Conservation (phyloP, 2,113 vertebrate species). For the Cyprinodon brontotheroides region DNA sequence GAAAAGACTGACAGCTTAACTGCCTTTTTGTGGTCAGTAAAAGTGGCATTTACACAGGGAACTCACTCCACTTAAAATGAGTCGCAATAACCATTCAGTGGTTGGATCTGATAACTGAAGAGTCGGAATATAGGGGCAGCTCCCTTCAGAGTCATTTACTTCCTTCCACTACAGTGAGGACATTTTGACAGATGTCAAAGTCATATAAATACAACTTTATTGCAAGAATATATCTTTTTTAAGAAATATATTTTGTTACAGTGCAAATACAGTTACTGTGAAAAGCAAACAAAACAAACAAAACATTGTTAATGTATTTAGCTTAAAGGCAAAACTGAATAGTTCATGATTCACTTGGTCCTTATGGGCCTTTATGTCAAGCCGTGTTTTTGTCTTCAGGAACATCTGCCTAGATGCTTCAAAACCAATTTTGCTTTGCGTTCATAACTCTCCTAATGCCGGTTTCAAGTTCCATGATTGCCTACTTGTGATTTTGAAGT, state of each 20-base stretch:
- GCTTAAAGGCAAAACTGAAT: neutral
- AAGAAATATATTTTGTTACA: neutral
- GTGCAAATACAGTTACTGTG: neutral
- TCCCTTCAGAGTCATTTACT: conserved; percentile 20
- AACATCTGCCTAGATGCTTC: too few species aligned
- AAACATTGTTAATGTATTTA: neutral
- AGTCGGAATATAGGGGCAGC: conserved; percentile 3
- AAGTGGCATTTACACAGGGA: conserved; percentile 29
- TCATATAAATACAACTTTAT: neutral
- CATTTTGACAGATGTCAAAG: conserved; percentile 6
- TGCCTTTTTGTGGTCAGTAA: conserved; percentile 41
- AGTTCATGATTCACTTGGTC: too few species aligned
- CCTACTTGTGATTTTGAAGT: neutral
- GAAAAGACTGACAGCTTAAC: conserved; percentile 37
- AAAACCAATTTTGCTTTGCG: too few species aligned
- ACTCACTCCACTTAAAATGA: neutral
- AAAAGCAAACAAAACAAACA: neutral
- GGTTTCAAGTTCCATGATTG: too few species aligned
- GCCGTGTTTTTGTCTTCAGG: too few species aligned
- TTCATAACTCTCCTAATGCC: too few species aligned
- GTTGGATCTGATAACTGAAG: conserved; percentile 1
- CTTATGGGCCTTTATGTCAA: too few species aligned
- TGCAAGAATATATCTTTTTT: neutral
- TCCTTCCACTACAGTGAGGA: conserved; percentile 5
- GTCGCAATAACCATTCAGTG: conserved; percentile 1